Evolutionary conservation across 2,113 vertebrate genomes (phyloP).

Genomic region (Labeo rohita): DNA sequence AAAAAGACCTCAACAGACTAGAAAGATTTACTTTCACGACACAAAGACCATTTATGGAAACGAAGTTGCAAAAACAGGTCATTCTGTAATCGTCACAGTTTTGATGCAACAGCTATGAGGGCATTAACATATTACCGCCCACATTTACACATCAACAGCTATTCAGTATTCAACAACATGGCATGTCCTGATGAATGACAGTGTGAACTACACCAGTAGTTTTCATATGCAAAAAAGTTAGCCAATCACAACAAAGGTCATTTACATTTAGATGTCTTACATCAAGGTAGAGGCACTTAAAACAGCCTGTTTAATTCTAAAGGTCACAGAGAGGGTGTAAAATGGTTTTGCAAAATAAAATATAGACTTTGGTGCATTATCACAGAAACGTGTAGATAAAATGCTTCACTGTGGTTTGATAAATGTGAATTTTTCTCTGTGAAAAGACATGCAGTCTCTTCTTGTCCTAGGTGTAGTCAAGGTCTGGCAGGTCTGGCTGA

Average conservation of each 20-base stretch:
- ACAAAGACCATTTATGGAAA: slow-evolving; percentile 2
- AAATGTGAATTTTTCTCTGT: not conserved
- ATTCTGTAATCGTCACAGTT: not conserved
- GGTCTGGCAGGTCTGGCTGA: slow-evolving; percentile 10
- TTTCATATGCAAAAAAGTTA: slow-evolving; percentile 7
- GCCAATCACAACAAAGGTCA: slow-evolving; percentile 1
- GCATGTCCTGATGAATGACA: not conserved
- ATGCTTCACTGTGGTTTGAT: not conserved
- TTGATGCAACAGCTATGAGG: not conserved
- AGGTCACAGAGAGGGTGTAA: not conserved
- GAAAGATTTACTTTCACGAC: not conserved
- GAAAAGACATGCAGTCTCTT: not conserved
- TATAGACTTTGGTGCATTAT: too few species aligned
- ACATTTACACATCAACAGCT: slow-evolving; percentile 25
- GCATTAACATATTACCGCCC: not conserved
- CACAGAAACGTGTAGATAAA: not conserved
- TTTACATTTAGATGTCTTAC: slow-evolving; percentile 6
- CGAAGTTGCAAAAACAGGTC: not conserved
- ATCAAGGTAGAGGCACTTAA: not conserved
- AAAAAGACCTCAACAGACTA: not conserved
- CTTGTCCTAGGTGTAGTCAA: slow-evolving; percentile 5
- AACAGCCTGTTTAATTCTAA: not conserved
- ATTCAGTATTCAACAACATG: slow-evolving; percentile 14
- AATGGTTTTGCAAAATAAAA: not conserved
- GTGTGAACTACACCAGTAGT: slow-evolving; percentile 8